Evolutionary conservation across 2,113 vertebrate genomes (phyloP).

Genomic region (Phylloscopus whistleri): DNA sequence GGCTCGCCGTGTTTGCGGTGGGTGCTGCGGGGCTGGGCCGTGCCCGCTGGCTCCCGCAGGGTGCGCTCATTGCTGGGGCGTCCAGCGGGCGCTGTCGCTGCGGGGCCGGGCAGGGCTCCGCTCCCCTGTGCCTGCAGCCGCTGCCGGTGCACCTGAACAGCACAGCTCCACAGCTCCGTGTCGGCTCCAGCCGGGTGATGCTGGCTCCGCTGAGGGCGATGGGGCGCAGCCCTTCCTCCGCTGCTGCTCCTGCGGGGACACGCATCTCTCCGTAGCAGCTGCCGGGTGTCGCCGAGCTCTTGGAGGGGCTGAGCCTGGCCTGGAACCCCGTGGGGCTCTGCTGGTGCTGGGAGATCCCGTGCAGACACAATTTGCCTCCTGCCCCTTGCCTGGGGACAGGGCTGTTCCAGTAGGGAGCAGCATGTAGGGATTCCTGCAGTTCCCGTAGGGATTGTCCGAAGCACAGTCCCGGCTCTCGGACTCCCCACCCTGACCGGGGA

Average conservation of each 20-base stretch:
- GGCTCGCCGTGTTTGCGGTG: accelerated
- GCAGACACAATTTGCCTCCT: background rate
- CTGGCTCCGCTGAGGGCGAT: background rate
- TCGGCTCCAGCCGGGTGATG: accelerated
- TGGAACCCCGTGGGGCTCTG: background rate
- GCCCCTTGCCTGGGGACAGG: background rate
- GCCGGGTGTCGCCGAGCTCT: accelerated
- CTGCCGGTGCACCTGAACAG: background rate
- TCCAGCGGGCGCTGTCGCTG: accelerated
- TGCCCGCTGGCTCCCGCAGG: background rate
- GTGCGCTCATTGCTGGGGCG: background rate
- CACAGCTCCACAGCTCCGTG: background rate
- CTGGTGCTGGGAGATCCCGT: background rate
- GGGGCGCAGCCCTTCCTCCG: accelerated
- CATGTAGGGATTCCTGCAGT: too few relatives aligned
- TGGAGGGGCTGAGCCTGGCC: background rate
- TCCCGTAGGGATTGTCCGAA: background rate
- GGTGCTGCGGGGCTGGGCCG: background rate
- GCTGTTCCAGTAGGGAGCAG: background rate
- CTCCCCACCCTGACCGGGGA: accelerated
- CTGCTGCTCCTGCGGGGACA: background rate
- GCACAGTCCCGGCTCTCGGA: background rate
- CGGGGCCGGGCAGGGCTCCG: accelerated
- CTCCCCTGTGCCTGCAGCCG: background rate
- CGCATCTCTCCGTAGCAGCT: background rate